A percentile compares a stretch with the other conserved stretches of the same genome.
These are phyloP conservation scores for Stratiolaelaps scimitus DNA, from an alignment of 1,140 invertebrate species.

Conservation along the genomic window DNA sequence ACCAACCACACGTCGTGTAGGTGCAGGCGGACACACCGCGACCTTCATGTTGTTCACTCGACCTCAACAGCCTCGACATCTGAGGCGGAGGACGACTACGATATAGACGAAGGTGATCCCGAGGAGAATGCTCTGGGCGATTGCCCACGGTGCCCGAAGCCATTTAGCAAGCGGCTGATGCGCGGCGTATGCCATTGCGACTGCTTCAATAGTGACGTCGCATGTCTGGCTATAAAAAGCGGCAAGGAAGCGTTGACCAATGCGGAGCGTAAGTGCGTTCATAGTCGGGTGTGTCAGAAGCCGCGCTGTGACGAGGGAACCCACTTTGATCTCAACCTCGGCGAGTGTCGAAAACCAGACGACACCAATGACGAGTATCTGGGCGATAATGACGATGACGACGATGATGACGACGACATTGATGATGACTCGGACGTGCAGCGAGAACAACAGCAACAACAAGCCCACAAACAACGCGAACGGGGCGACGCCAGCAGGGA, in stretches of 20 bases:
- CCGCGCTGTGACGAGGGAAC: neutral
- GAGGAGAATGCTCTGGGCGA: neutral
- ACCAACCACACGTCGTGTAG: slow-evolving; percentile 15
- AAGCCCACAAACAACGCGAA: too few species aligned
- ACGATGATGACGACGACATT: too few species aligned
- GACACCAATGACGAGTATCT: neutral
- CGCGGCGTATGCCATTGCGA: slow-evolving; percentile 11
- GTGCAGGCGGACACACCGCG: neutral
- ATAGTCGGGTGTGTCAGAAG: neutral
- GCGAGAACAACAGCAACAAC: too few species aligned
- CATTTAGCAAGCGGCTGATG: slow-evolving; percentile 7
- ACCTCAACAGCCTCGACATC: too few species aligned
- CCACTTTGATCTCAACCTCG: neutral
- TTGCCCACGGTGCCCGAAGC: slow-evolving; percentile 7
- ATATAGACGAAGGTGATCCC: neutral
- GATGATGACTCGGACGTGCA: too few species aligned
- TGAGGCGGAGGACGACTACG: neutral
- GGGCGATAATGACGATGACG: too few species aligned
- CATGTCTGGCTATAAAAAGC: neutral
- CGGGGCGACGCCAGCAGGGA: too few species aligned
- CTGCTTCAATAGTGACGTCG: neutral
- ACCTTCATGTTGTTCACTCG: neutral
- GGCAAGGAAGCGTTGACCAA: neutral
- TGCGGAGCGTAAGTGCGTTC: neutral
- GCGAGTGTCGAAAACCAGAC: neutral